phyloP scores from a whole-genome alignment of 2,888 invertebrate genomes.

The Pseudococcus viburni region DNA sequence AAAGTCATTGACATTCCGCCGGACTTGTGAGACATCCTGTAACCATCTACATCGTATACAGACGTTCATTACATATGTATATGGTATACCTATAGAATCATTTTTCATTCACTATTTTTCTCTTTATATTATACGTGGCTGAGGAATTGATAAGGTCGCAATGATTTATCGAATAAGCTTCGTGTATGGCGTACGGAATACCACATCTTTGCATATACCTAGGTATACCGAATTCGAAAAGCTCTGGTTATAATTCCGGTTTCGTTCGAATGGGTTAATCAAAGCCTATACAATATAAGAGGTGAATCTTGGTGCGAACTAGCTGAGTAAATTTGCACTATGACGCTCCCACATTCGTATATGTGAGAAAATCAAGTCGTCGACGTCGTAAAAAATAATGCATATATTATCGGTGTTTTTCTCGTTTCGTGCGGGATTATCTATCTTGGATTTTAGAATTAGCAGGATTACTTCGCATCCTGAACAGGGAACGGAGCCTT shows the following conservation, averaged over 20 bases:
- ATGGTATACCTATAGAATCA: background rate
- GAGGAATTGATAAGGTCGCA: constrained; percentile 2
- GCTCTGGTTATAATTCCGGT: constrained; percentile 27
- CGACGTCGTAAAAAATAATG: constrained; percentile 6
- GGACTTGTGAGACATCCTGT: background rate
- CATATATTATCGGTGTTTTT: background rate
- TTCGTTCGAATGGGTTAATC: background rate
- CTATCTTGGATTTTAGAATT: background rate
- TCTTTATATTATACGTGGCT: background rate
- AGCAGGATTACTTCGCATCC: too few relatives aligned
- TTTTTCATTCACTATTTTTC: constrained; percentile 6
- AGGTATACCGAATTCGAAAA: background rate
- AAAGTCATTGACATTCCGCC: background rate
- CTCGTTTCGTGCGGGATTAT: background rate
- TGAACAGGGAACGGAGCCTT: too few relatives aligned
- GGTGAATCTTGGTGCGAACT: background rate
- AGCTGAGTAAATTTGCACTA: background rate
- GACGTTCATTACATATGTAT: background rate
- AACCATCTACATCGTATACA: background rate
- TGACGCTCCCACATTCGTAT: background rate
- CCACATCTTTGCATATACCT: background rate
- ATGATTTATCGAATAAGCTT: background rate
- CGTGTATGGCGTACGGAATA: background rate
- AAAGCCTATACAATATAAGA: background rate
- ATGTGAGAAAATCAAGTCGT: background rate